Conservation (phyloP, 2,888 invertebrate genomes). For the Syrphus vitripennis region DNA sequence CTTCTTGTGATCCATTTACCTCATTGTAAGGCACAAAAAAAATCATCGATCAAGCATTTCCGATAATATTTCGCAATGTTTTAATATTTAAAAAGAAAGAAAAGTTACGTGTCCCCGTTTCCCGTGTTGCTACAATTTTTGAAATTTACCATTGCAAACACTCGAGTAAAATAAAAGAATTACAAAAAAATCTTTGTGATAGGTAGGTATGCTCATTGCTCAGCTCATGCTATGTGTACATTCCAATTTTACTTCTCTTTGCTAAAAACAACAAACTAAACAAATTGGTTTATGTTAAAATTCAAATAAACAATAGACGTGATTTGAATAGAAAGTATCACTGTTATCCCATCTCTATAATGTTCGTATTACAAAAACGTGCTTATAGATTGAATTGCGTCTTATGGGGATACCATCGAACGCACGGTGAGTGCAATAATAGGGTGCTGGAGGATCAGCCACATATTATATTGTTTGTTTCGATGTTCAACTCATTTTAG, state of each 20-base stretch:
- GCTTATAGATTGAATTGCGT: background rate
- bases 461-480: background rate
- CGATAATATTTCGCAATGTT: constrained; percentile 22
- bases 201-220: no score
- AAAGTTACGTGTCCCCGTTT: constrained; percentile 17
- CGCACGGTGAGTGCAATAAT: background rate
- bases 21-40: background rate
- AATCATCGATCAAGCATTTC: constrained; percentile 45
- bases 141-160: constrained; percentile 27
- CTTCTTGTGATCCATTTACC: background rate
- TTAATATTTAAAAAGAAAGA: background rate
- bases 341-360: constrained; percentile 18
- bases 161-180: no score
- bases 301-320: constrained; percentile 67
- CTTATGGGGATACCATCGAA: background rate
- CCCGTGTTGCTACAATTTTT: constrained; percentile 14
- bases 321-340: constrained; percentile 50
- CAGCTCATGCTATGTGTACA: no score
- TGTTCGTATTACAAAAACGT: constrained; percentile 1
- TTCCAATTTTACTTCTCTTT: background rate
- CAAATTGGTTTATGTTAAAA: constrained; percentile 68
- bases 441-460: background rate
- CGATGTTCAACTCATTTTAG: constrained; percentile 22
- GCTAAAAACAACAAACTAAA: constrained; percentile 15
- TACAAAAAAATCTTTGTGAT: no score